Conservation (phyloP, 2,888 invertebrate genomes). For the Thymelicus lineola region DNA sequence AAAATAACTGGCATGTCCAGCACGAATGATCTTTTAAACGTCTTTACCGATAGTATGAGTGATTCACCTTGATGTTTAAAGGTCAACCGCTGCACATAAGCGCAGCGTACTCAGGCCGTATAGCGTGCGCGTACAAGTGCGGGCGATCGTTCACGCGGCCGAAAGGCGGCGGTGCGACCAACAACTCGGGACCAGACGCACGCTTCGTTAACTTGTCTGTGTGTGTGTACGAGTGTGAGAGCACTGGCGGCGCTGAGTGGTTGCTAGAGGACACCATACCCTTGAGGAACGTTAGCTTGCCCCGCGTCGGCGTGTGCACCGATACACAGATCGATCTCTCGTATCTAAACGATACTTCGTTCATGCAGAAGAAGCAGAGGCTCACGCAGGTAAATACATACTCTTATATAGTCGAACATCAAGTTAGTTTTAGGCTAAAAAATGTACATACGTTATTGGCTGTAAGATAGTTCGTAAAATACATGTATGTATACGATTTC, state of each 20-base stretch:
- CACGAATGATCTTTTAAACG: too few relatives aligned
- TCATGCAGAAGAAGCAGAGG: slow-evolving; percentile 92
- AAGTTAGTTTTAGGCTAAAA: too few relatives aligned
- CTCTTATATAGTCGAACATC: too few relatives aligned
- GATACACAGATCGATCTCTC: slow-evolving; percentile 94
- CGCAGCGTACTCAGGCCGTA: slow-evolving; percentile 98
- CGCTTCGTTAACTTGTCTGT: slow-evolving; percentile 96
- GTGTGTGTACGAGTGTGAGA: slow-evolving; percentile 99
- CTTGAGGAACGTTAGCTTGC: slow-evolving; percentile 95
- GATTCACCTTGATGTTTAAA: slow-evolving; percentile 49
- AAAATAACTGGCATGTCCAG: too few relatives aligned
- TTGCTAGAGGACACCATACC: slow-evolving; percentile 97
- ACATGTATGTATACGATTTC: too few relatives aligned
- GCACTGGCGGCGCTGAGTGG: slow-evolving; percentile 97
- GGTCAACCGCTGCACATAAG: slow-evolving; percentile 96
- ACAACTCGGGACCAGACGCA: slow-evolving; percentile 84
- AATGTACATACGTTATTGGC: too few relatives aligned
- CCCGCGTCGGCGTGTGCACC: slow-evolving; percentile 91
- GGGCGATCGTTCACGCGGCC: slow-evolving; percentile 95
- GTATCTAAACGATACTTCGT: slow-evolving; percentile 91
- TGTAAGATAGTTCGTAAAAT: too few relatives aligned
- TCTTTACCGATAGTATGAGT: too few relatives aligned
- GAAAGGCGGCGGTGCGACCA: slow-evolving; percentile 91
- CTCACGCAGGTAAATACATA: slow-evolving; percentile 86
- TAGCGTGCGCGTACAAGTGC: slow-evolving; percentile 98